Evolutionary conservation across 2,888 invertebrate genomes (phyloP).

Genomic region (Brassicogethes aeneus): DNA sequence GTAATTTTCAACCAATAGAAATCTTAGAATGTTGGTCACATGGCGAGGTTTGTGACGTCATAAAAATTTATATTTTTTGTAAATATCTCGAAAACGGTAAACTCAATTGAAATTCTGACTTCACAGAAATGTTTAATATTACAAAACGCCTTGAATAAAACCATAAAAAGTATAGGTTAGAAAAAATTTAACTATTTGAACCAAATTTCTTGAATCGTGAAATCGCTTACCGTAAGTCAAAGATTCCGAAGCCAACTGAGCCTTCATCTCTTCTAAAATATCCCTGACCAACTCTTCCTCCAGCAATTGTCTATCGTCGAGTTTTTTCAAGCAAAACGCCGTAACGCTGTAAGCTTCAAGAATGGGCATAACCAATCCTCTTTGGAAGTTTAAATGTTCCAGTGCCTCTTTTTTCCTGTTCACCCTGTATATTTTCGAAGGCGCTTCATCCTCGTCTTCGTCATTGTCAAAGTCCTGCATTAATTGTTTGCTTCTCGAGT

Average conservation of each 20-base stretch:
- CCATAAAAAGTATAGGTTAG: too few species aligned
- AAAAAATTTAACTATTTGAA: too few species aligned
- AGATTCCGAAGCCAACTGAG: slow-evolving; percentile 49
- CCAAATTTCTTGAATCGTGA: too few species aligned
- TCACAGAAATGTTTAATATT: too few species aligned
- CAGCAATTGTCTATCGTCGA: slow-evolving; percentile 48
- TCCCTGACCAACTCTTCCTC: slow-evolving; percentile 60
- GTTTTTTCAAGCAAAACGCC: slow-evolving; percentile 47
- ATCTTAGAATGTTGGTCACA: too few species aligned
- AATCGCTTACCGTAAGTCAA: slow-evolving; percentile 54
- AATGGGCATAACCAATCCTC: slow-evolving; percentile 57
- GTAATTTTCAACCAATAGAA: too few species aligned
- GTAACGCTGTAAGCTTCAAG: slow-evolving; percentile 66
- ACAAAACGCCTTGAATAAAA: too few species aligned
- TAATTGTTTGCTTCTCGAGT: slow-evolving; percentile 36
- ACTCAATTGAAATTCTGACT: too few species aligned
- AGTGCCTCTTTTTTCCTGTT: slow-evolving; percentile 22
- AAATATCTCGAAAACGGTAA: too few species aligned
- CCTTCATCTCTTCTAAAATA: slow-evolving; percentile 56
- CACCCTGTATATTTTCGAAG: slow-evolving; percentile 26
- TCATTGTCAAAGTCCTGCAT: slow-evolving; percentile 36
- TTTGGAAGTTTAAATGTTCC: slow-evolving; percentile 37
- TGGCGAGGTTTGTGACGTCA: too few species aligned
- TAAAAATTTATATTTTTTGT: too few species aligned
- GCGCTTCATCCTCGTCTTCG: slow-evolving; percentile 31